phyloP scores from a whole-genome alignment of 1,140 invertebrate genomes.

The Pantala flavescens region DNA sequence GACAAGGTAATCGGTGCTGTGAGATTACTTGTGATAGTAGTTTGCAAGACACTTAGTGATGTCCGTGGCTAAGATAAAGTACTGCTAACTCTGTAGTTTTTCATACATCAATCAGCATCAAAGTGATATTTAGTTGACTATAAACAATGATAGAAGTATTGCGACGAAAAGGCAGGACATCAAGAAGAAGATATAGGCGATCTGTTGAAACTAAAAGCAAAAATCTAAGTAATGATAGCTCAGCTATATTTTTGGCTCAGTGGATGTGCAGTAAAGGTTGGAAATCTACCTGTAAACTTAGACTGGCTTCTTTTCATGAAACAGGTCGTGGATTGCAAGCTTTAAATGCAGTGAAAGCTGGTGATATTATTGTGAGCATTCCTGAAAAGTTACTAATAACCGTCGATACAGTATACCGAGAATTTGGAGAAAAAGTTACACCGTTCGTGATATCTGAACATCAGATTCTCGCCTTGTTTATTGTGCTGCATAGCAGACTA shows the following conservation, averaged over 20 bases:
- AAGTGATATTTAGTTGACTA: neutral
- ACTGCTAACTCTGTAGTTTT: too few species aligned
- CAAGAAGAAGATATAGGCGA: neutral
- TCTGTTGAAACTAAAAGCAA: neutral
- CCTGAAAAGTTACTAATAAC: constrained; percentile 48
- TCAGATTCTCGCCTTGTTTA: constrained; percentile 30
- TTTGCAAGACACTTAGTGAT: too few species aligned
- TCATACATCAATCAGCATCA: neutral
- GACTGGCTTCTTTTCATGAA: constrained; percentile 36
- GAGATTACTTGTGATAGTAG: neutral
- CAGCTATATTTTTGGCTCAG: neutral
- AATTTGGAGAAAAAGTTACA: constrained; percentile 30
- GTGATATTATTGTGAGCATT: constrained; percentile 44
- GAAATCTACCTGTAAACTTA: constrained; percentile 33
- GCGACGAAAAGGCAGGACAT: neutral
- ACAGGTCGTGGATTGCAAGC: constrained; percentile 50
- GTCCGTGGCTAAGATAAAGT: too few species aligned
- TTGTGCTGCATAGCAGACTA: constrained; percentile 12
- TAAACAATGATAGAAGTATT: neutral
- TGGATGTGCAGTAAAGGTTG: constrained; percentile 38
- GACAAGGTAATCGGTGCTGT: neutral
- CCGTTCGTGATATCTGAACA: constrained; percentile 37
- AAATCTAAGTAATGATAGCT: neutral
- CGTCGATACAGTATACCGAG: constrained; percentile 30
- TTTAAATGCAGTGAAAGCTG: constrained; percentile 36